Conservation (phyloP, 2,888 invertebrate species). For the Lymantria monacha region DNA sequence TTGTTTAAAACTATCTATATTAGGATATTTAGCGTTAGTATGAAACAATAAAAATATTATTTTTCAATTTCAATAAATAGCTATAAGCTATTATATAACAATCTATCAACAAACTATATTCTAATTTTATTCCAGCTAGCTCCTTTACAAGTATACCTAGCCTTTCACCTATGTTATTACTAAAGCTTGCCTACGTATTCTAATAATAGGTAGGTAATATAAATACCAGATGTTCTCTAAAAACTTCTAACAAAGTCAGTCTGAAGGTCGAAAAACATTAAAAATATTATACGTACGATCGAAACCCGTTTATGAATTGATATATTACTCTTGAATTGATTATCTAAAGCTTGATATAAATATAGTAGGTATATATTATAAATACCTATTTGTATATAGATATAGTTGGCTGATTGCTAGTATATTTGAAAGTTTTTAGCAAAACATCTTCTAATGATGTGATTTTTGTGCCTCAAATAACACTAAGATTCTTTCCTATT, state of each 20-base stretch:
- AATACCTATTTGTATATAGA: not conserved
- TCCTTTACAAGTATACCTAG: not conserved
- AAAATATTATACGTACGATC: conserved; percentile 13
- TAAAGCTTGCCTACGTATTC: not conserved
- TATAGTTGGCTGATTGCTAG: no score
- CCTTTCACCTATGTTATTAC: not conserved
- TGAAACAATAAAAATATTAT: no score
- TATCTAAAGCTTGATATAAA: not conserved
- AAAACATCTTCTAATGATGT: no score
- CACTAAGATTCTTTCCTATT: no score
- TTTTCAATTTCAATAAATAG: not conserved
- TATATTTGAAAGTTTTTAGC: no score
- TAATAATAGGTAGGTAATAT: not conserved
- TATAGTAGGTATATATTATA: not conserved
- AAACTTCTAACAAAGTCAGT: conserved; percentile 16
- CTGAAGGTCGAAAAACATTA: conserved; percentile 28
- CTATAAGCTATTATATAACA: not conserved
- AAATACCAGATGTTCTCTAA: conserved; percentile 26
- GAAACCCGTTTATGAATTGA: conserved; percentile 18
- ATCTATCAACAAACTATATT: not conserved
- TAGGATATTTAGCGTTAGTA: no score
- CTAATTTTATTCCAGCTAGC: not conserved
- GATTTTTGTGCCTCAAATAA: no score
- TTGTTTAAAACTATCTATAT: no score
- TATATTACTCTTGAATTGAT: conserved; percentile 2